Conservation (phyloP, 1,140 invertebrate genomes). For the Solenopsis invicta region DNA sequence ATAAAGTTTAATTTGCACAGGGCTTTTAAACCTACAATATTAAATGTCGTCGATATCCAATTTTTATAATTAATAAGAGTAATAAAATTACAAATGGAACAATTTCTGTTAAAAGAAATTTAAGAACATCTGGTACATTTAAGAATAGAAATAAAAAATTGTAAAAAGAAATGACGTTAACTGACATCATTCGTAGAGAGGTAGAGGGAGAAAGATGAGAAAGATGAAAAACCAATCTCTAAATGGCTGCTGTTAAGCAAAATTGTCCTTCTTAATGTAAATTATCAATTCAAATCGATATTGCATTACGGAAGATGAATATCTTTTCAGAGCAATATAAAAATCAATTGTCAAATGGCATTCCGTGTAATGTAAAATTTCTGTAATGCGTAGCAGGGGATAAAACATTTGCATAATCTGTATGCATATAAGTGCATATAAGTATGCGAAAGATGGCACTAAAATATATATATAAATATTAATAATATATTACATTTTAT, state of each 20-base stretch:
- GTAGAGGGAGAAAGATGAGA: neutral
- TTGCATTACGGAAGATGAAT: neutral
- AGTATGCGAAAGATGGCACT: neutral
- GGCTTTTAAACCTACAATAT: neutral
- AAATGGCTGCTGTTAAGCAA: slow-evolving; percentile 13
- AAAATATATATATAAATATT: neutral
- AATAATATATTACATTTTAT: neutral
- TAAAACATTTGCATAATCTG: neutral
- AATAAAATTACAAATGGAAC: neutral
- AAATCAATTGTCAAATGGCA: neutral
- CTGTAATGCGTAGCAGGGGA: neutral
- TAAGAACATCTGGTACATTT: neutral
- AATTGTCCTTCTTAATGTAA: slow-evolving; percentile 18
- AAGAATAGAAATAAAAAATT: neutral
- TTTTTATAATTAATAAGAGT: neutral
- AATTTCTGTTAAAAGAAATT: neutral
- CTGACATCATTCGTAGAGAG: neutral
- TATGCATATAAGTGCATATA: neutral
- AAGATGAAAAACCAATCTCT: slow-evolving; percentile 20
- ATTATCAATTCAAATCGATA: slow-evolving; percentile 26
- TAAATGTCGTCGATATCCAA: neutral
- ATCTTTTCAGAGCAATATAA: slow-evolving; percentile 4
- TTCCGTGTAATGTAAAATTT: slow-evolving; percentile 18
- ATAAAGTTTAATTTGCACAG: neutral
- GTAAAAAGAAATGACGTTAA: neutral